Conservation (phyloP, 2,113 vertebrate species). For the Ahaetulla prasina region DNA sequence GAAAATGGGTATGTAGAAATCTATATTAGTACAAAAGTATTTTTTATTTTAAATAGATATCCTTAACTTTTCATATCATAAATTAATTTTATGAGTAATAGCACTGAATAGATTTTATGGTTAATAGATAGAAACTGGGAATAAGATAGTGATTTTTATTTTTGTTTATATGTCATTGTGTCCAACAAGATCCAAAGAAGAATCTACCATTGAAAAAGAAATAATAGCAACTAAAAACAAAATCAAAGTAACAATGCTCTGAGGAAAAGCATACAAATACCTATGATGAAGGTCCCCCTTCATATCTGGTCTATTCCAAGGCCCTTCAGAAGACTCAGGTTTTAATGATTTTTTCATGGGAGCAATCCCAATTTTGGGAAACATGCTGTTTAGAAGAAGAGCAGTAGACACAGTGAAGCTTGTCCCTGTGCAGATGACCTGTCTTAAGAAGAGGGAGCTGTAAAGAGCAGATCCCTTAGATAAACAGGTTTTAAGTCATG, state of each 20-base stretch:
- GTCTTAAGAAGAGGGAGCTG: not conserved
- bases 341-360: not conserved
- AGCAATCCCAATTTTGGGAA: not conserved
- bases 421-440: not conserved
- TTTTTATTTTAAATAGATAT: not conserved
- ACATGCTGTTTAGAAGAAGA: not conserved
- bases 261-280: not conserved
- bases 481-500: not conserved
- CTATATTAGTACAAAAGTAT: not conserved
- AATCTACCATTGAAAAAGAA: not conserved
- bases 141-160: not conserved
- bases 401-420: not conserved
- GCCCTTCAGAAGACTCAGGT: not conserved
- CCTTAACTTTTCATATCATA: not conserved
- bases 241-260: not conserved
- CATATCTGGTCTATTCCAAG: not conserved
- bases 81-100: not conserved
- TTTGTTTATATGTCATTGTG: not conserved
- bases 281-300: not conserved
- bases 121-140: not conserved
- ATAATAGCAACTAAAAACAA: not conserved
- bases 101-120: fast-evolving
- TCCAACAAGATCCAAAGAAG: not conserved
- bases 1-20: constrained; percentile 86
- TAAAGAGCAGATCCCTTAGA: not conserved